Conservation (phyloP, 2,113 vertebrate genomes). For the Elaphurus davidianus region DNA sequence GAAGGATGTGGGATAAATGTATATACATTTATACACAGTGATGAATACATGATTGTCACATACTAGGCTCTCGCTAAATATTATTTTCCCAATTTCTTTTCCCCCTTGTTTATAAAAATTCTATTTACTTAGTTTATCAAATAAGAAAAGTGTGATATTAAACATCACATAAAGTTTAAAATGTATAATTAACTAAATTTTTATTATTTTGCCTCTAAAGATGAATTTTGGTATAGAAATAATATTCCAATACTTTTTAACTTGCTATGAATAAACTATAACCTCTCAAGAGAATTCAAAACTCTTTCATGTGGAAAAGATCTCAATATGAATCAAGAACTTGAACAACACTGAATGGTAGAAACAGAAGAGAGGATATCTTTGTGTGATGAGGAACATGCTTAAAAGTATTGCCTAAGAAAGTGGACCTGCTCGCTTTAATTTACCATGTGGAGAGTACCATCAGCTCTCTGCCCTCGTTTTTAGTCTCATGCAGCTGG, state of each 20-base stretch:
- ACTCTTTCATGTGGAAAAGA: neutral
- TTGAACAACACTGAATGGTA: neutral
- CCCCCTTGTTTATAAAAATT: neutral
- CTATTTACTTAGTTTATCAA: neutral
- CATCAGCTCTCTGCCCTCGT: neutral
- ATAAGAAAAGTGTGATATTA: neutral
- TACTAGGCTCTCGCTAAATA: neutral
- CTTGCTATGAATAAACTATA: neutral
- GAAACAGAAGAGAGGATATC: neutral
- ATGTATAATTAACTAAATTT: neutral
- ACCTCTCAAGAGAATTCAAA: neutral
- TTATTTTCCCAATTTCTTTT: neutral
- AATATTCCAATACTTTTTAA: neutral
- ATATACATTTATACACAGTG: neutral
- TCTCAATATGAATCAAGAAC: neutral
- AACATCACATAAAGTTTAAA: neutral
- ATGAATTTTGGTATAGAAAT: neutral
- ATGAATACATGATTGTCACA: neutral
- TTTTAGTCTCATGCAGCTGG: neutral
- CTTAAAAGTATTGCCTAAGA: neutral
- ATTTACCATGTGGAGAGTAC: neutral
- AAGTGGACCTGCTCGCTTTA: neutral
- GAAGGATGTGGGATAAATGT: neutral
- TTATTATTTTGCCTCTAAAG: neutral
- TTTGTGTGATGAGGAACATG: neutral